phyloP scores from a whole-genome alignment of 2,113 vertebrate species.

The Neoarius graeffei region DNA sequence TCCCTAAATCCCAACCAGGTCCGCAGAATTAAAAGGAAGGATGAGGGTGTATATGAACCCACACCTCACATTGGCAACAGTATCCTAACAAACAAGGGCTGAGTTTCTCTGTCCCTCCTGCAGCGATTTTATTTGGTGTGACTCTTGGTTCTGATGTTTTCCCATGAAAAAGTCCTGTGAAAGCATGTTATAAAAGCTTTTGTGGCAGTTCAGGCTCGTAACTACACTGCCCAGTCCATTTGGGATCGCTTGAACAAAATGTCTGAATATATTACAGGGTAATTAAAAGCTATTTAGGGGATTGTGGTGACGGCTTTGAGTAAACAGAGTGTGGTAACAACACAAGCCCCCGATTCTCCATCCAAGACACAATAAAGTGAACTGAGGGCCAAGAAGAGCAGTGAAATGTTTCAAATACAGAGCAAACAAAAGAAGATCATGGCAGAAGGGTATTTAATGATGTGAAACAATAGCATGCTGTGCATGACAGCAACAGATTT shows the following conservation, averaged over 20 bases:
- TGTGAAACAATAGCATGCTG: constrained; percentile 36
- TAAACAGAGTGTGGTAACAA: constrained; percentile 32
- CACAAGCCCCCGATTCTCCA: neutral
- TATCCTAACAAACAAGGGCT: constrained; percentile 15
- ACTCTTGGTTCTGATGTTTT: constrained; percentile 15
- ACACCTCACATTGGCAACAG: neutral
- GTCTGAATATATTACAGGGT: constrained; percentile 34
- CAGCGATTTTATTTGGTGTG: constrained; percentile 12
- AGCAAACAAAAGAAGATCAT: constrained; percentile 20
- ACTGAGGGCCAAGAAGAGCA: constrained; percentile 39
- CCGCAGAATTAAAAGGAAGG: neutral
- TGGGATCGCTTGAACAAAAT: constrained; percentile 2
- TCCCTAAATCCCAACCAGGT: neutral
- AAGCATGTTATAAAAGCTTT: constrained; percentile 17
- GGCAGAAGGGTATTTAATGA: constrained; percentile 42
- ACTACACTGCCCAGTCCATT: constrained; percentile 21
- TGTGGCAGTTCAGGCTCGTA: constrained; percentile 14
- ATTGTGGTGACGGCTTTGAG: neutral
- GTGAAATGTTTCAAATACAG: constrained; percentile 32
- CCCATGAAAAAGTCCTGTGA: constrained; percentile 33
- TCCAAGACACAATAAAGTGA: constrained; percentile 37
- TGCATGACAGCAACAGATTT: constrained; percentile 14
- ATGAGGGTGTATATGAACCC: neutral
- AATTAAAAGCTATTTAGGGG: constrained; percentile 43
- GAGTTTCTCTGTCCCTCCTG: neutral